Evolutionary conservation across 2,797 vertebrate species (phyloP).

Genomic region (Macroramphosus scolopax): DNA sequence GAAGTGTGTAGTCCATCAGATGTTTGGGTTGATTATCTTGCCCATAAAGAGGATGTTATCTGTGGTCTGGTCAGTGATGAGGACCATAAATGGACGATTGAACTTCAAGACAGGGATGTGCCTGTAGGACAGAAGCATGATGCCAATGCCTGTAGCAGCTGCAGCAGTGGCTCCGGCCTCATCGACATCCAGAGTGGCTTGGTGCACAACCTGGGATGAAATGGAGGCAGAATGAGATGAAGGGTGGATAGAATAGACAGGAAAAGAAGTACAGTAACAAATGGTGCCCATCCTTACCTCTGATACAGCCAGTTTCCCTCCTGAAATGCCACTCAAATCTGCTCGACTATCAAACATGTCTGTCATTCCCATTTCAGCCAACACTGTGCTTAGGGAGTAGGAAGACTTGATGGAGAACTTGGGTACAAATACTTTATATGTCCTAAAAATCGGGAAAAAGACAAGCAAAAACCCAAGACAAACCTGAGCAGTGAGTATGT

Average conservation of each 20-base stretch:
- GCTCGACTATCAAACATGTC: conserved; percentile 70
- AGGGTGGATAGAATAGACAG: neutral
- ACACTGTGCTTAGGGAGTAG: conserved; percentile 57
- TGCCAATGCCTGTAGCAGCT: conserved; percentile 68
- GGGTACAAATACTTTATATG: conserved; percentile 55
- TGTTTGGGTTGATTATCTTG: conserved; percentile 70
- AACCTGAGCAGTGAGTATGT: no score
- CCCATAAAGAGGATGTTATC: conserved; percentile 69
- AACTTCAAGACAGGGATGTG: conserved; percentile 70
- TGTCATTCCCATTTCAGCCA: conserved; percentile 74
- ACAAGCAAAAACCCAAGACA: no score
- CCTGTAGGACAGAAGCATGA: conserved; percentile 63
- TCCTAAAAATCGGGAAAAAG: conserved; percentile 40
- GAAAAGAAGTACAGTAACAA: neutral
- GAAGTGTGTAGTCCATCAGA: conserved; percentile 49
- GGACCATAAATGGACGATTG: conserved; percentile 83
- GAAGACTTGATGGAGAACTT: conserved; percentile 78
- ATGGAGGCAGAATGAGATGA: conserved; percentile 6
- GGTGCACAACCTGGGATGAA: conserved; percentile 79
- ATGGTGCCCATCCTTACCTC: conserved; percentile 47
- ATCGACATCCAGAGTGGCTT: conserved; percentile 85
- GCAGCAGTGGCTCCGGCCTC: conserved; percentile 83
- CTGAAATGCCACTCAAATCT: conserved; percentile 72
- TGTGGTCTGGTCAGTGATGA: conserved; percentile 79
- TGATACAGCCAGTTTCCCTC: conserved; percentile 57